Evolutionary conservation across 2,888 invertebrate genomes (phyloP).

Genomic region (Athalia rosae): DNA sequence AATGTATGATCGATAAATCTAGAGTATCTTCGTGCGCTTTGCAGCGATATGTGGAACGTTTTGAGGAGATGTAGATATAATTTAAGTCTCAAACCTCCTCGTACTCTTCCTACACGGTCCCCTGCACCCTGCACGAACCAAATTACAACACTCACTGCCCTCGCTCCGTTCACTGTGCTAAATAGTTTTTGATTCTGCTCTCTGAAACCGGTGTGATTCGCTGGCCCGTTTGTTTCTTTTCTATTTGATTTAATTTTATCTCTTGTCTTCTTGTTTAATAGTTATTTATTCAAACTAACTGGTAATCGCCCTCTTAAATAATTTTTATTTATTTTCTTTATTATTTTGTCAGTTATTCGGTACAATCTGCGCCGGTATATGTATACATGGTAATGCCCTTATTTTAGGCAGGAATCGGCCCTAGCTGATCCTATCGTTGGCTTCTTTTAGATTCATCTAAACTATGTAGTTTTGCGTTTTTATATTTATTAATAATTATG

Average conservation of each 20-base stretch:
- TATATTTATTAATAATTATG: background rate
- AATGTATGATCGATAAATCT: background rate
- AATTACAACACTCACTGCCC: background rate
- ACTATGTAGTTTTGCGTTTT: slow-evolving; percentile 22
- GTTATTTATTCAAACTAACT: background rate
- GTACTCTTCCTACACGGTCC: no score
- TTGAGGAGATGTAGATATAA: background rate
- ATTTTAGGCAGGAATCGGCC: slow-evolving; percentile 71
- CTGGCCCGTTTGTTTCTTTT: no score
- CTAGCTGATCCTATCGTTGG: slow-evolving; percentile 71
- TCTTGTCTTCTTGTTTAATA: slow-evolving; percentile 49
- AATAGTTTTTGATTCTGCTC: slow-evolving; percentile 44
- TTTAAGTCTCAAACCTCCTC: background rate
- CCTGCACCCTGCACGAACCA: no score
- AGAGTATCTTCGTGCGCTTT: background rate
- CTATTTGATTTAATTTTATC: slow-evolving; percentile 42
- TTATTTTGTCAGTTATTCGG: background rate
- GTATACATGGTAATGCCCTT: slow-evolving; percentile 68
- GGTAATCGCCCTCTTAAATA: slow-evolving; percentile 17
- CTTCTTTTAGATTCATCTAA: slow-evolving; percentile 56
- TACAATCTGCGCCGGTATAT: slow-evolving; percentile 43
- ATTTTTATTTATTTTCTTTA: slow-evolving; percentile 5
- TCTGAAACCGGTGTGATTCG: slow-evolving; percentile 48
- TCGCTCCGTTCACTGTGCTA: slow-evolving; percentile 29
- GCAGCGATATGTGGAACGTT: background rate